These are phyloP conservation scores for Beaufortia kweichowensis DNA, from an alignment of 2,113 vertebrate species.

Conservation along the genomic window DNA sequence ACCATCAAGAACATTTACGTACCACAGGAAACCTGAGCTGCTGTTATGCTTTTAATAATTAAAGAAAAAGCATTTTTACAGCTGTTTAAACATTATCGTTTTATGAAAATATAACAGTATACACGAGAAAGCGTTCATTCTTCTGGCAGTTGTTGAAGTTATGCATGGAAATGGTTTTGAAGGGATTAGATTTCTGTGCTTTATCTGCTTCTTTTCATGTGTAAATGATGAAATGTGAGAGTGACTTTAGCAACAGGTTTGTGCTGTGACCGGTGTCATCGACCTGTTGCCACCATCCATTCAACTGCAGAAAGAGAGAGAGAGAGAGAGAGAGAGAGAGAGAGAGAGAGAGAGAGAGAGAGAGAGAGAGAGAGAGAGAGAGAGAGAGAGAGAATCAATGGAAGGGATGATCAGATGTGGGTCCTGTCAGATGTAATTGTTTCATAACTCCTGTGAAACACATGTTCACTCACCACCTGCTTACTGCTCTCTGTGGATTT, in stretches of 20 bases:
- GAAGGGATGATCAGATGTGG: conserved; percentile 47
- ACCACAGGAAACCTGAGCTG: conserved; percentile 24
- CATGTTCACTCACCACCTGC: conserved; percentile 59
- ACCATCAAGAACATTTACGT: conserved; percentile 14
- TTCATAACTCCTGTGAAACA: conserved; percentile 55
- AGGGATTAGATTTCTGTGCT: conserved; percentile 54
- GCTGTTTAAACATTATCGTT: too few relatives aligned
- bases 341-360: conserved; percentile 6
- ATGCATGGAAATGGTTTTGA: conserved; percentile 36
- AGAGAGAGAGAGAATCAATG: too few relatives aligned
- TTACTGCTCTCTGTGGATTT: conserved; percentile 1
- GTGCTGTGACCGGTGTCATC: conserved; percentile 49
- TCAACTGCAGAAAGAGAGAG: conserved; percentile 47
- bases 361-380: conserved; percentile 29
- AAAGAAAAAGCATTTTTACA: too few relatives aligned
- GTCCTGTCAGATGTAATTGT: conserved; percentile 59
- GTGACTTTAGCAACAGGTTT: conserved; percentile 56
- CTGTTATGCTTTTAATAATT: too few relatives aligned
- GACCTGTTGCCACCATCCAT: conserved; percentile 46
- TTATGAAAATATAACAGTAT: too few relatives aligned
- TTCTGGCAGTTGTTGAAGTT: conserved; percentile 32
- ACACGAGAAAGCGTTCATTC: too few relatives aligned
- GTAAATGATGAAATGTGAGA: conserved; percentile 55
- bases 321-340: conserved; percentile 45
- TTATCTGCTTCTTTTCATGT: conserved; percentile 58